Evolutionary conservation across 2,888 invertebrate genomes (phyloP).

Genomic region (Copidosoma aretas): DNA sequence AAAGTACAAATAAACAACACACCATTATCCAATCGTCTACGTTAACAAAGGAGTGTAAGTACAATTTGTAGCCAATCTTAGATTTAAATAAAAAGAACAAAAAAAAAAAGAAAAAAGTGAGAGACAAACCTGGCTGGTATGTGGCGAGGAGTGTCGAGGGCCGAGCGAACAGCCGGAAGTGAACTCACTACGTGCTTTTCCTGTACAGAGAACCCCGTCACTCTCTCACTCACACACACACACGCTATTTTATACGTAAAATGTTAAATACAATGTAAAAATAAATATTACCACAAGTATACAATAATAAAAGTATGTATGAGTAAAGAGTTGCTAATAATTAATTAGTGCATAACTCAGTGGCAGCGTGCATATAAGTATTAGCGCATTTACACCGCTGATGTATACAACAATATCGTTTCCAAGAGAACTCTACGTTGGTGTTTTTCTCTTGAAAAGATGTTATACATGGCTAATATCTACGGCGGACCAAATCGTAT

Average conservation of each 20-base stretch:
- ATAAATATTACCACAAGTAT: slow-evolving; percentile 6
- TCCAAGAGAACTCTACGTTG: too few relatives aligned
- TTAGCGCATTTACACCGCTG: too few relatives aligned
- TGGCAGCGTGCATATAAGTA: too few relatives aligned
- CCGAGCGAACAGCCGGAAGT: slow-evolving; percentile 58
- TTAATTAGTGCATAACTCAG: too few relatives aligned
- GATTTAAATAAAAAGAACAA: not conserved
- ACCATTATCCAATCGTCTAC: too few relatives aligned
- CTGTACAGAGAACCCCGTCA: slow-evolving; percentile 62
- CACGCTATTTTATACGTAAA: slow-evolving; percentile 29
- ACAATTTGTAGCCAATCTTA: not conserved
- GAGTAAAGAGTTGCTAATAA: too few relatives aligned
- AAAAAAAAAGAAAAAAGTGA: slow-evolving; percentile 12
- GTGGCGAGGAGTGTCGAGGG: slow-evolving; percentile 62
- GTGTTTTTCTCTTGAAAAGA: too few relatives aligned
- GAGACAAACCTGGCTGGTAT: slow-evolving; percentile 59
- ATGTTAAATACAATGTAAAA: not conserved
- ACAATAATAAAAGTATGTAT: not conserved
- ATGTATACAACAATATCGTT: too few relatives aligned
- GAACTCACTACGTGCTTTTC: slow-evolving; percentile 61
- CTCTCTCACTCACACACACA: slow-evolving; percentile 57
- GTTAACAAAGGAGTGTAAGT: not conserved
- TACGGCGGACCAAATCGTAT: too few relatives aligned
- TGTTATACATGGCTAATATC: too few relatives aligned
- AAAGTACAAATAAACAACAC: too few relatives aligned